A percentile compares a stretch with the other conserved stretches of the same genome.
Conservation (phyloP, 2,113 vertebrate species). For the Paracanthobrama guichenoti region DNA sequence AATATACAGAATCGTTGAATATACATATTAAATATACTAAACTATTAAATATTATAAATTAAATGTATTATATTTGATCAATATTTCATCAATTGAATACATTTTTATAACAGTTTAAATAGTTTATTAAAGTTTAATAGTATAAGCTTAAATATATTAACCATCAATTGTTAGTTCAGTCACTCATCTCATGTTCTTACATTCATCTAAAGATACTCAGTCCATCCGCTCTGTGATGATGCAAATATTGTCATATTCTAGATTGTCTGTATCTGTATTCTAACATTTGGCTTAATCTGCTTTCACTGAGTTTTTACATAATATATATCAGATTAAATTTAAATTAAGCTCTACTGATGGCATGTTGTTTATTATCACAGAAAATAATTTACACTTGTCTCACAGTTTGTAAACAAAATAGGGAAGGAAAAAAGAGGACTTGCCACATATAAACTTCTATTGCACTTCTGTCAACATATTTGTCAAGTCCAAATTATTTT, state of each 20-base stretch:
- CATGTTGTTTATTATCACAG: neutral
- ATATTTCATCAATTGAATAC: neutral
- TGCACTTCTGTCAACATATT: neutral
- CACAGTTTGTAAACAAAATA: neutral
- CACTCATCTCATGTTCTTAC: neutral
- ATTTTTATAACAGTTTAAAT: neutral
- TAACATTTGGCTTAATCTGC: neutral
- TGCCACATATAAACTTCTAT: neutral
- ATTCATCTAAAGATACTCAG: no score
- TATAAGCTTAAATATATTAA: neutral
- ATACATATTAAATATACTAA: no score
- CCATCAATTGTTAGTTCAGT: neutral
- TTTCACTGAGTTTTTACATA: neutral
- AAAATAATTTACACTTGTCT: neutral
- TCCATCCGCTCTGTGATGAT: neutral
- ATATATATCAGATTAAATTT: neutral
- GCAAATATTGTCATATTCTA: neutral
- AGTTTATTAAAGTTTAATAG: neutral
- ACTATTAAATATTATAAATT: no score
- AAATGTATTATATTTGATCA: neutral
- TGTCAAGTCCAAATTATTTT: neutral
- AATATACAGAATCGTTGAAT: no score
- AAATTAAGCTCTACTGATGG: neutral
- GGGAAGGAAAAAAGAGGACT: neutral
- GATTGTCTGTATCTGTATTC: neutral